Evolutionary conservation across 2,113 vertebrate species (phyloP).

Genomic region (Eulemur macaco): DNA sequence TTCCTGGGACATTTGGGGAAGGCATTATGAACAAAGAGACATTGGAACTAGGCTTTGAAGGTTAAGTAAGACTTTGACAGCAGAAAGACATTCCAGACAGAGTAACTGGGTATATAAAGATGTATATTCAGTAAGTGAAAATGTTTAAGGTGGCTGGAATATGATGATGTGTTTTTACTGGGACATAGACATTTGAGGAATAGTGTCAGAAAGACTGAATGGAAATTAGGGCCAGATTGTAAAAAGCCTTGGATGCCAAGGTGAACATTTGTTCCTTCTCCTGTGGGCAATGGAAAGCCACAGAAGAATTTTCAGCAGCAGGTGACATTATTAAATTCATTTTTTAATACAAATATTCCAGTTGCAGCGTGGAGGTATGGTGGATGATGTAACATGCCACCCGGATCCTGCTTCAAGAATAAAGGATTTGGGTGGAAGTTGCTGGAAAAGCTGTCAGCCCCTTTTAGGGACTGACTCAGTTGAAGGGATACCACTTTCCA

Average conservation of each 20-base stretch:
- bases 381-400: neutral
- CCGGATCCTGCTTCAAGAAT: neutral
- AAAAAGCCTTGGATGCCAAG: neutral
- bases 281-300: neutral
- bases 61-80: neutral
- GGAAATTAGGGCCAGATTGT: neutral
- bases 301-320: neutral
- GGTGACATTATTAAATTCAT: neutral
- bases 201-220: neutral
- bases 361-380: neutral
- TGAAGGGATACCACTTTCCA: neutral
- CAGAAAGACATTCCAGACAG: neutral
- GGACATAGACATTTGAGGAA: neutral
- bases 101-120: neutral
- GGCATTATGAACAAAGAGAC: neutral
- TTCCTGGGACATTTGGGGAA: neutral
- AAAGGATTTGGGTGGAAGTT: neutral
- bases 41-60: neutral
- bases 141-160: neutral
- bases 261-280: neutral
- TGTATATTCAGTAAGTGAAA: neutral
- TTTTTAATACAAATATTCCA: neutral
- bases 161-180: neutral
- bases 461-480: neutral
- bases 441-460: neutral